A percentile compares a stretch with the other conserved stretches of the same genome.
phyloP scores from a whole-genome alignment of 1,140 invertebrate genomes.

The Nixonia krombeini region DNA sequence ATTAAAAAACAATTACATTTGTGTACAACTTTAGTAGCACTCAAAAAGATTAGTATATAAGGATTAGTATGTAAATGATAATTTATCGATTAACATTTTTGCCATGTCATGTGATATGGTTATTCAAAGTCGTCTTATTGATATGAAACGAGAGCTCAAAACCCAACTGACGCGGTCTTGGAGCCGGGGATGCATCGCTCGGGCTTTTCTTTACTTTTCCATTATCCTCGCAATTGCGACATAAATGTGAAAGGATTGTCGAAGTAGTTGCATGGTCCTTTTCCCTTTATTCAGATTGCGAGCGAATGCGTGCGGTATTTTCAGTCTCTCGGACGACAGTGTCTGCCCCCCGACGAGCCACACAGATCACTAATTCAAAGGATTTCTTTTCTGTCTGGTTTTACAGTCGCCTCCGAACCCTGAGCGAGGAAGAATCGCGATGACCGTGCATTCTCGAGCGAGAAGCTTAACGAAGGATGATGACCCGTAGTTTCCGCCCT shows the following conservation, averaged over 20 bases:
- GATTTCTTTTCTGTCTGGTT: conserved; percentile 59
- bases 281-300: conserved; percentile 24
- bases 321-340: background rate
- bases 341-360: background rate
- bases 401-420: conserved; percentile 54
- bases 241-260: conserved; percentile 5
- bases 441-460: conserved; percentile 16
- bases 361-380: conserved; percentile 49
- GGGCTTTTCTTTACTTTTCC: background rate
- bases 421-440: conserved; percentile 23
- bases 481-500: conserved; percentile 16
- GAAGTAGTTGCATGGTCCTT: conserved; percentile 7
- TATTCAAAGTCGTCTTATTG: conserved; percentile 9
- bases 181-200: conserved; percentile 7
- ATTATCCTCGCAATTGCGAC: conserved; percentile 19
- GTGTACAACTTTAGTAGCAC: too few species aligned
- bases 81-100: too few species aligned
- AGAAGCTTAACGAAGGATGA: conserved; percentile 17
- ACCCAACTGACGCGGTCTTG: conserved; percentile 13
- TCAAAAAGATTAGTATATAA: too few species aligned
- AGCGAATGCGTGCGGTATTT: conserved; percentile 18
- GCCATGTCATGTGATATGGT: too few species aligned
- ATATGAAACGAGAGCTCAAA: conserved; percentile 10
- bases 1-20: too few species aligned
- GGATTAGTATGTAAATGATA: too few species aligned